phyloP scores from a whole-genome alignment of 1,140 invertebrate genomes.

The Oppia nitens region DNA sequence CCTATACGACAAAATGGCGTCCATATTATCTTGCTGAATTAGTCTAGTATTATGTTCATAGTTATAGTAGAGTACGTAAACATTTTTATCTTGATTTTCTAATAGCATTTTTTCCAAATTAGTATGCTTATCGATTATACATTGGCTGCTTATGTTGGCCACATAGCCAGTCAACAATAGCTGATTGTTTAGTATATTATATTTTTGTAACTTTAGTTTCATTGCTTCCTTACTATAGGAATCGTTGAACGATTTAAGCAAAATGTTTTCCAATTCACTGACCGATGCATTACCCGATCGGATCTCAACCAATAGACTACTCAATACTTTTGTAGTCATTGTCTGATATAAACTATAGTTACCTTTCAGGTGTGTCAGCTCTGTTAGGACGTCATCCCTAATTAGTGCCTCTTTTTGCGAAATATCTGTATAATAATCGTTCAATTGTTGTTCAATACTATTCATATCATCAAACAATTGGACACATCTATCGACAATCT shows the following conservation, averaged over 20 bases:
- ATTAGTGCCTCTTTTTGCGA: not conserved
- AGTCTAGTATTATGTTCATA: not conserved
- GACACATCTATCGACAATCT: not conserved
- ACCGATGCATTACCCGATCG: not conserved
- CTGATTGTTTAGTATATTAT: not conserved
- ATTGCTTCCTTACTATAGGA: not conserved
- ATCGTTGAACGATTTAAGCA: not conserved
- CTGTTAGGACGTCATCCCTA: not conserved
- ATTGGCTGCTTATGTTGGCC: not conserved
- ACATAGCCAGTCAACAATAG: not conserved
- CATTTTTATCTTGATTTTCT: not conserved
- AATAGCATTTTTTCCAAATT: not conserved
- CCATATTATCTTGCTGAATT: too few relatives aligned
- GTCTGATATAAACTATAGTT: not conserved
- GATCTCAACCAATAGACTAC: not conserved
- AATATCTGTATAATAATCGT: not conserved
- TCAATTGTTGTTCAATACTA: not conserved
- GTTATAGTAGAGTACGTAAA: not conserved
- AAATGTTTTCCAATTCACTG: not conserved
- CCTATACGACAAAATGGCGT: too few relatives aligned
- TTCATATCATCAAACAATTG: not conserved
- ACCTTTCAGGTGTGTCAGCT: not conserved
- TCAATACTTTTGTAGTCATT: not conserved
- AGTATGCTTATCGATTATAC: not conserved
- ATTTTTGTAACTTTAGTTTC: not conserved